A percentile compares a stretch with the other conserved stretches of the same genome.
These are phyloP conservation scores for Nephrotoma appendiculata DNA, from an alignment of 2,888 invertebrate species.

Conservation along the genomic window DNA sequence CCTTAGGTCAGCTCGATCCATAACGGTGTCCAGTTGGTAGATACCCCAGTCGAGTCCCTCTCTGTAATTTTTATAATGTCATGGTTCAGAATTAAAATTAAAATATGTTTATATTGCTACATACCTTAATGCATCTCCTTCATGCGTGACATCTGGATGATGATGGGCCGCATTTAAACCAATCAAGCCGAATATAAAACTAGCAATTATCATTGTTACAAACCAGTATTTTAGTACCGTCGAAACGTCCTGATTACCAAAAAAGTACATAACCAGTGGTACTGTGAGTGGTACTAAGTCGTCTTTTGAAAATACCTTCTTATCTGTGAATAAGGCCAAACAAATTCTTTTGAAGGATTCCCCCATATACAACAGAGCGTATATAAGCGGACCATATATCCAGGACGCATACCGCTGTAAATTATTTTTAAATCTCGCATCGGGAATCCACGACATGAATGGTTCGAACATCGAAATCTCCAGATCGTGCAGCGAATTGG, in stretches of 20 bases:
- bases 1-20: slow-evolving; percentile 53
- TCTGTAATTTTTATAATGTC: slow-evolving; percentile 11
- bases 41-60: slow-evolving; percentile 58
- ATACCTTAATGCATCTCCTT: slow-evolving; percentile 55
- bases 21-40: slow-evolving; percentile 56
- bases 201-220: slow-evolving; percentile 37
- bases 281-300: slow-evolving; percentile 32
- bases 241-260: slow-evolving; percentile 21
- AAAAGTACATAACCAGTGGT: slow-evolving; percentile 31
- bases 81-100: background rate
- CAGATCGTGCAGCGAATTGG: slow-evolving; percentile 61
- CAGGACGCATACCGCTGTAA: slow-evolving; percentile 37
- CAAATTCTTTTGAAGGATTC: slow-evolving; percentile 20
- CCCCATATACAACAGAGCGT: slow-evolving; percentile 20
- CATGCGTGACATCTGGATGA: slow-evolving; percentile 64
- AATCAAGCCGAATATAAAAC: slow-evolving; percentile 45
- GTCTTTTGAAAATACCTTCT: slow-evolving; percentile 26
- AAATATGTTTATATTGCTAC: background rate
- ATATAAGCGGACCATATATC: slow-evolving; percentile 34
- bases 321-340: slow-evolving; percentile 19
- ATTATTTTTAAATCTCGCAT: slow-evolving; percentile 34
- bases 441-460: slow-evolving; percentile 47
- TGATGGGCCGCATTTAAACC: slow-evolving; percentile 65
- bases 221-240: slow-evolving; percentile 35
- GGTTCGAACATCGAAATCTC: slow-evolving; percentile 58